Conservation (phyloP, 2,888 invertebrate genomes). For the Octodonta nipae region DNA sequence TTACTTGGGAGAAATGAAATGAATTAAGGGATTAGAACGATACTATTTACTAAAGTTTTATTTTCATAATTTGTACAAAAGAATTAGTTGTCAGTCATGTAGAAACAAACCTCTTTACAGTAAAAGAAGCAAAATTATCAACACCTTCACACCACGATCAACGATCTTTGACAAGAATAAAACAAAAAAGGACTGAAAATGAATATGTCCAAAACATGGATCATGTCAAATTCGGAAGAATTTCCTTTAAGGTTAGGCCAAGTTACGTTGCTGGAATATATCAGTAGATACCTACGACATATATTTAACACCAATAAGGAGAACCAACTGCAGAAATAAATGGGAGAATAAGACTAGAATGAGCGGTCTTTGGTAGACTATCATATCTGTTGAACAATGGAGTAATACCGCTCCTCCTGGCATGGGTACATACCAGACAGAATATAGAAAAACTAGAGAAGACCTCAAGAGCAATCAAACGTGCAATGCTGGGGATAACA, state of each 20-base stretch:
- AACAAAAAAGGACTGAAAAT: background rate
- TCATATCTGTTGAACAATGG: background rate
- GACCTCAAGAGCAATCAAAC: background rate
- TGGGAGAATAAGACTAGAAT: background rate
- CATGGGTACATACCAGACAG: background rate
- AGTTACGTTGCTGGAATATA: background rate
- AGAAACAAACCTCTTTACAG: too few relatives aligned
- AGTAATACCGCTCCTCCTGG: background rate
- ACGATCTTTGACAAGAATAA: background rate
- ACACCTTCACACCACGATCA: conserved; percentile 1
- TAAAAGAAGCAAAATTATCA: too few relatives aligned
- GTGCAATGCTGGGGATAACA: conserved; percentile 1
- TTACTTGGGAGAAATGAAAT: too few relatives aligned
- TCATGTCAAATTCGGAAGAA: conserved; percentile 1
- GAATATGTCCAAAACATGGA: background rate
- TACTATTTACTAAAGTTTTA: too few relatives aligned
- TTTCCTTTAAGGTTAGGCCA: background rate
- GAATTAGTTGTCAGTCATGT: too few relatives aligned
- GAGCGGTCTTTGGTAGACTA: conserved; percentile 1
- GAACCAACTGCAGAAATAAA: conserved; percentile 1
- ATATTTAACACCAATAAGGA: background rate
- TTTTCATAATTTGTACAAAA: too few relatives aligned
- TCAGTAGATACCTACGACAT: conserved; percentile 1
- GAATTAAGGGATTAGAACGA: too few relatives aligned
- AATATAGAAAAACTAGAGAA: conserved; percentile 1